Percentiles rank a stretch among this genome's conserved stretches.
phyloP scores from a whole-genome alignment of 2,113 vertebrate genomes.

The Anthoscopus minutus region DNA sequence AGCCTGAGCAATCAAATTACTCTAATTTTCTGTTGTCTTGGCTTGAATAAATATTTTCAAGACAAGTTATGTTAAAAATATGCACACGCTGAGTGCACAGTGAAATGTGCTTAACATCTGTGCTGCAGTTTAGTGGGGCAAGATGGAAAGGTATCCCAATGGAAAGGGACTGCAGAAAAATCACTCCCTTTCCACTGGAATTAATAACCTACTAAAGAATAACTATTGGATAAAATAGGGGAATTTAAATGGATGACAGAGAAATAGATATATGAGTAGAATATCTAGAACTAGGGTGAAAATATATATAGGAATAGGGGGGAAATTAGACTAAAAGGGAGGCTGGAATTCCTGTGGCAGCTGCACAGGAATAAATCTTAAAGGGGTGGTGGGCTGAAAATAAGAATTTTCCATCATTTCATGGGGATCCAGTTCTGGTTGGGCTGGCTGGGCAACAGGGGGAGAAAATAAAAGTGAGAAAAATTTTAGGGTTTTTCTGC shows the following conservation, averaged over 20 bases:
- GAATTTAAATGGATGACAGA: neutral
- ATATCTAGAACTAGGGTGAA: neutral
- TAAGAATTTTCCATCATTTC: neutral
- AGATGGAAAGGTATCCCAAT: constrained; percentile 26
- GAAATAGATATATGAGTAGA: neutral
- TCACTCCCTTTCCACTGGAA: neutral
- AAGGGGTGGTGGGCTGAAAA: neutral
- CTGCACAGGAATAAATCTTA: neutral
- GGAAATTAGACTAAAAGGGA: neutral
- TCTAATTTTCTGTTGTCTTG: constrained; percentile 61
- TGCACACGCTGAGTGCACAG: neutral
- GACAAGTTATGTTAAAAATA: constrained; percentile 62
- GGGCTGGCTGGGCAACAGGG: neutral
- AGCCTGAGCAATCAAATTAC: constrained; percentile 39
- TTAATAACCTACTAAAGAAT: neutral
- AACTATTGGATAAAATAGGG: neutral
- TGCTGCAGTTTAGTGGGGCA: neutral
- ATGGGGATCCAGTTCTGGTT: neutral
- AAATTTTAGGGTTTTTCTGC: neutral
- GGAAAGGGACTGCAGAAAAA: neutral
- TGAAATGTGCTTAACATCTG: constrained; percentile 59
- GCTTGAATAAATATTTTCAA: constrained; percentile 57
- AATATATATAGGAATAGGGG: neutral
- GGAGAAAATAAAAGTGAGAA: neutral
- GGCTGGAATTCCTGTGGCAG: neutral